Base-by-base conservation (phyloP, 2,888 invertebrate genomes). In the Luperina testacea region DNA sequence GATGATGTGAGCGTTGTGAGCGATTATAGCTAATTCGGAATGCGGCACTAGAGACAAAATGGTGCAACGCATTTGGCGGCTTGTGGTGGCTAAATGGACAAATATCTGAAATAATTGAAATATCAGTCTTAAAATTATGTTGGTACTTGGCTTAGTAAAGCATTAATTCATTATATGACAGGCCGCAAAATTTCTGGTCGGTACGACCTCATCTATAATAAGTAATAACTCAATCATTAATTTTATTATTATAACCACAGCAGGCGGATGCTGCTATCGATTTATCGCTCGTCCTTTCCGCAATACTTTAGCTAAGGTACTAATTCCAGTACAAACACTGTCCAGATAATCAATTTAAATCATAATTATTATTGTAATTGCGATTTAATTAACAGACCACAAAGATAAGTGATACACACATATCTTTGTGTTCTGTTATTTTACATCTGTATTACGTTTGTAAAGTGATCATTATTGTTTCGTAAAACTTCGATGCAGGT, bases 181-280 rank as follows among this genome's bases (percentile, higher is more conserved):
- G 24, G 11, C 11, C n/a, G 24, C 48, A 72, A 53, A 27, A 27
- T n/a, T 15, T 72, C 9, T 53, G 15, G 7, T 53, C 9, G 51
- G 51, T n/a, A 67, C 38, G n/a, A 64, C 1, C 51, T 76, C 42
- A 27, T 63, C 15, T 51, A 51, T 4, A 38, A 38, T 3, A 38
- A n/a, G n/a, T n/a, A n/a, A 38, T 42, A n/a, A 53, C 20, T 57
- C 48, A 48, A 48, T 27, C 13, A 27, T 27, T 2, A 27, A 17
- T 63, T 3, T 17, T 1, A 17, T 38, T 24, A 70, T 77, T 48
- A 38, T 13, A 32, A 38, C 5, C 32, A 20, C n/a, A 32, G 17
- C 42, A 3, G 13, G 13, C 38, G 80, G 80, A 80, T 64, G 68
- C 57, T 68, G 53, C 6, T 82, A 80, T 80, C 76, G 0, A 68